Base-by-base conservation (phyloP, 2,113 vertebrate species). In the Antechinus stuartii region DNA sequence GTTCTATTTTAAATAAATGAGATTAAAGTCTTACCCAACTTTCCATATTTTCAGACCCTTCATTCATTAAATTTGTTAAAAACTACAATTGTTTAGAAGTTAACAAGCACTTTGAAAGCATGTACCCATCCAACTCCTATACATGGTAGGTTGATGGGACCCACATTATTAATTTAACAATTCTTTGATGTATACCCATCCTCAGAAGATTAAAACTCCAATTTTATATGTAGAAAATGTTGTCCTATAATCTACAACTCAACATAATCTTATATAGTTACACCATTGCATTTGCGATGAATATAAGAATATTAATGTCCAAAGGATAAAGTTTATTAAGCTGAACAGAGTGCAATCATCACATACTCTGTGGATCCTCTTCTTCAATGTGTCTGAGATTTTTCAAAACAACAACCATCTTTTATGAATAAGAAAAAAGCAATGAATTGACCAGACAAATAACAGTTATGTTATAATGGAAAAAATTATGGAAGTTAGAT, bases 361-460 rank as follows among this genome's bases (percentile, higher is more conserved):
- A 42, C 84, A 0, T 92, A 91, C 27, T 91, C 7, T 23, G 42
- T 0, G 0, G 4, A 14, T 25, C 54, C 2, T 27, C 91, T 96
- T 55, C 26, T 68, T 54, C 16, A 92, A 94, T 57, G n/a, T 2
- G 68, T 94, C 84, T 23, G 61, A 93, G 95, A 95, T 94, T 90
- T 90, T 61, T 61, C 5, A 57, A 26, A 27, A 27, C 56, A 91
- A 6, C 25, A 50, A 94, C 11, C 0, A 47, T 90, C 7, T 56
- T 89, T 56, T 2, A 92, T 92, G 8, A 90, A 8, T 91, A 89
- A 92, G 2, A 93, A 1, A 92, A 93, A 90, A 54, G 54, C 2
- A 61, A 57, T 57, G 10, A 61, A 68, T 68, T 27, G 30, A 35
- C 1, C 11, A 68, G 2, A 35, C 26, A 35, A 68, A 68, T 68